Evolutionary conservation across 2,888 invertebrate genomes (phyloP).

Genomic region (Lapara coniferarum): DNA sequence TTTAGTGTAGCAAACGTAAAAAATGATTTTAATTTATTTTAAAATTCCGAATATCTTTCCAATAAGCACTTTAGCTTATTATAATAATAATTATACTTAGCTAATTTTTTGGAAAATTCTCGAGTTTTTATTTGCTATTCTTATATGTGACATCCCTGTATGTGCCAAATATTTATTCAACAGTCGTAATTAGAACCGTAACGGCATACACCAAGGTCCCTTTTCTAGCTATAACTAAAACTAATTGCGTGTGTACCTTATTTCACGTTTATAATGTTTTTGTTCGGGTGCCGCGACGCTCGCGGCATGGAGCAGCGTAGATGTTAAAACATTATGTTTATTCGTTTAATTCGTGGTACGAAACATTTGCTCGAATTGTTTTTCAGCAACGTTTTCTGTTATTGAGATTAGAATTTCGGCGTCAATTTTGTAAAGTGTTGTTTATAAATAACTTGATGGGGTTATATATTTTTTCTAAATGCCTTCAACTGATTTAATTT

Average conservation of each 20-base stretch:
- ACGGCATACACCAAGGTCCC: slow-evolving; percentile 23
- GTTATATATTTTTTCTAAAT: neutral
- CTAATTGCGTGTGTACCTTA: slow-evolving; percentile 22
- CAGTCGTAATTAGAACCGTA: slow-evolving; percentile 35
- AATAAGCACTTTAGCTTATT: neutral
- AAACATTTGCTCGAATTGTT: neutral
- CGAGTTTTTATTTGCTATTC: neutral
- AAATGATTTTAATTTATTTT: too few species aligned
- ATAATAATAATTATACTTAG: neutral
- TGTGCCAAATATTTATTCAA: slow-evolving; percentile 38
- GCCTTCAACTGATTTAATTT: neutral
- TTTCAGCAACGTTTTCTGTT: slow-evolving; percentile 5
- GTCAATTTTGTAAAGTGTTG: neutral
- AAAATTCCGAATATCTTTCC: too few species aligned
- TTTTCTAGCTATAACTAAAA: slow-evolving; percentile 26
- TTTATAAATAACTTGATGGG: neutral
- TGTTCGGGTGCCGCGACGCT: neutral
- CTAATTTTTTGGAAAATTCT: neutral
- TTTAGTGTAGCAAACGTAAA: too few species aligned
- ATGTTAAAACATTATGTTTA: slow-evolving; percentile 4
- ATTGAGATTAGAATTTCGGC: neutral
- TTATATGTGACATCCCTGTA: slow-evolving; percentile 20
- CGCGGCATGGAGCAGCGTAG: neutral
- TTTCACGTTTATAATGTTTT: slow-evolving; percentile 14
- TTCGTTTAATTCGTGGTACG: neutral